Evolutionary conservation across 2,113 vertebrate species (phyloP), one percentile per base, ranked within the genome.

Genomic region (Tragelaphus scriptus): DNA sequence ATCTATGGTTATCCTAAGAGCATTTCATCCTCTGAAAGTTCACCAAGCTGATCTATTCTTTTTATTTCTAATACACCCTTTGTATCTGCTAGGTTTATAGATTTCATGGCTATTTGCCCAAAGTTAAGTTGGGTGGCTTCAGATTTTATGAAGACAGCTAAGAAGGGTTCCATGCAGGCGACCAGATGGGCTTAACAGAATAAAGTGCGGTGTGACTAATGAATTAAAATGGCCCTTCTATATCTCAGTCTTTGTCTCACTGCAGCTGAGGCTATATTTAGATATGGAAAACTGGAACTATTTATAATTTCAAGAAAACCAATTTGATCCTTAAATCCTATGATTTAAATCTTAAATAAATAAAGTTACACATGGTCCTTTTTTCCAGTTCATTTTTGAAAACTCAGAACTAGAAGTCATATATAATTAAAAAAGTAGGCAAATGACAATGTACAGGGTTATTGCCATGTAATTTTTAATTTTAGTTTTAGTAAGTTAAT

Each of bases 141-240:
- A 97, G 96, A 97, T 98, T 99, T 98, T 98, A 98, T 95, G 97
- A 95, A 98, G 97, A 98, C 87, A 95, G 98, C 30, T 79, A 95
- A 95, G 88, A 90, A 95, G 97, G 95, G 97, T 90, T 98, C 97
- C 92, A 94, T 51, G 80, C 93, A 98, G 98, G 95, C 13, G 47
- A 71, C 97, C 98, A 99, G 98, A 99, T 98, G 98, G 98, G 95
- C 96, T 98, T 96, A 97, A 94, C 92, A 0, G 75, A 98, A 97
- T 98, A 95, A 97, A 98, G 97, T 98, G 90, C 1, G 94, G 98
- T 99, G 98, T 99, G 99, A 99, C 99, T 98, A 99, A 99, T 99
- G 99, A 98, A 99, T 99, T 99, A 98, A 98, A 99, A 97, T 77
- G 98, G 96, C 96, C 97, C 49, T 84, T 98, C 91, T 15, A 1